Base-by-base conservation (phyloP, 2,888 invertebrate species). In the Eupithecia subfuscata region DNA sequence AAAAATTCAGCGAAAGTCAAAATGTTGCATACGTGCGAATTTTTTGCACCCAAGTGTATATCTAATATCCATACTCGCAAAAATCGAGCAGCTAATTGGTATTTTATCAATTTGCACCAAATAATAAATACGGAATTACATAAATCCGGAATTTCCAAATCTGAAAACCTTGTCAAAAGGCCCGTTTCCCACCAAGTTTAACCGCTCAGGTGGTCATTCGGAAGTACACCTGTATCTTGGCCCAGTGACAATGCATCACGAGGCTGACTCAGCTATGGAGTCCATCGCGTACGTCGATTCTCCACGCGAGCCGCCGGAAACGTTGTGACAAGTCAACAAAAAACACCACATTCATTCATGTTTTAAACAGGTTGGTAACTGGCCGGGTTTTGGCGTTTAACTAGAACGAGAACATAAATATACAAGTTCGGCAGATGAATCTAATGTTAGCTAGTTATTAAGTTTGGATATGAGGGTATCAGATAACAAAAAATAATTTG, bases 241-340 rank as follows among this genome's bases (percentile, higher is more conserved):
- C 77, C 69, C 70, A 77, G 71, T 75, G 75, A 75, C 75, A 73
- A 75, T 56, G 60, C 52, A 74, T 40, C 72, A 67, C 70, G 77
- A 75, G 64, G 74, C 80, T 82, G 82, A 82, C 82, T 82, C 82
- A 79, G 82, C 81, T 74, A 69, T 71, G 75, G 85, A 86, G 82
- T 91, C 92, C 92, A 87, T 90, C 88, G 93, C 94, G 94, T 94
- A 91, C 91, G 86, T 78, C 92, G 89, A 95, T 95, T 95, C 92
- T 90, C 90, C 92, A 95, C 93, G 94, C 91, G 88, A 84, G 84
- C 85, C 87, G 88, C 92, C 94, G 94, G 94, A 94, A 94, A 93
- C 90, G 86, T 88, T 92, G 88, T 89, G 92, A 93, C 94, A 93
- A 92, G 93, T 93, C 86, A 87, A 95, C 93, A 94, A 95, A 95